Percentiles rank a stretch among this genome's conserved stretches.
phyloP scores from a whole-genome alignment of 2,888 invertebrate genomes.

The Scaptomyza flava region DNA sequence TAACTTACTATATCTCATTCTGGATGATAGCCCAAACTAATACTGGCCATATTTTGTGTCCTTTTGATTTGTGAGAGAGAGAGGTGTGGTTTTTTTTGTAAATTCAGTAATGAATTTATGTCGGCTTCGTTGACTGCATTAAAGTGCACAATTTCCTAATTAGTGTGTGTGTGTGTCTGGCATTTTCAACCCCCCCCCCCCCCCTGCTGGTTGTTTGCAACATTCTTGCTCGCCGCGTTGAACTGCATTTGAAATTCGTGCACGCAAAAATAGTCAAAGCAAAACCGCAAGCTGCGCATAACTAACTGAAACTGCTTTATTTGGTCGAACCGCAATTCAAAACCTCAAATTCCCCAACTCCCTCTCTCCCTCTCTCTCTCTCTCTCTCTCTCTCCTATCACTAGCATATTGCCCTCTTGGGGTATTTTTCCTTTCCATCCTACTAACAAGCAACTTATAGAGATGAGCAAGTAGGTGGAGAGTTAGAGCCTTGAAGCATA shows the following conservation, averaged over 20 bases:
- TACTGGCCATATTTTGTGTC: conserved; percentile 3
- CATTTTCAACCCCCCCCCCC: conserved; percentile 24
- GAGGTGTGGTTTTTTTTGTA: conserved; percentile 10
- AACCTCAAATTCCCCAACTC: conserved; percentile 1
- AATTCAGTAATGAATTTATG: conserved; percentile 64
- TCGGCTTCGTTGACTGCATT: conserved; percentile 45
- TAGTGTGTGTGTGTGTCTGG: conserved; percentile 60
- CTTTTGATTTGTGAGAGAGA: conserved; percentile 1
- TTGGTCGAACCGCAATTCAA: conserved; percentile 66
- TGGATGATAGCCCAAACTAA: not conserved
- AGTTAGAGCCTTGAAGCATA: too few species aligned
- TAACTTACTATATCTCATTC: conserved; percentile 1
- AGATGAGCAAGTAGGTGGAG: too few species aligned
- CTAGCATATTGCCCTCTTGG: too few species aligned
- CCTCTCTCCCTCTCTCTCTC: not conserved
- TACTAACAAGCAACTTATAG: too few species aligned
- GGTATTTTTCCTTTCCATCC: too few species aligned
- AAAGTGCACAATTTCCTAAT: conserved; percentile 73
- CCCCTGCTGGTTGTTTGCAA: not conserved
- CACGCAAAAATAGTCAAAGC: conserved; percentile 69
- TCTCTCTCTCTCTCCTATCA: not conserved
- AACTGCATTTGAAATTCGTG: conserved; percentile 55
- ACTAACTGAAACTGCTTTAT: conserved; percentile 79
- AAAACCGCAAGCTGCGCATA: conserved; percentile 79
- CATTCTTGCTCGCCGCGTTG: conserved; percentile 18